Base-by-base conservation (phyloP, 1,140 invertebrate species). In the Riptortus pedestris region DNA sequence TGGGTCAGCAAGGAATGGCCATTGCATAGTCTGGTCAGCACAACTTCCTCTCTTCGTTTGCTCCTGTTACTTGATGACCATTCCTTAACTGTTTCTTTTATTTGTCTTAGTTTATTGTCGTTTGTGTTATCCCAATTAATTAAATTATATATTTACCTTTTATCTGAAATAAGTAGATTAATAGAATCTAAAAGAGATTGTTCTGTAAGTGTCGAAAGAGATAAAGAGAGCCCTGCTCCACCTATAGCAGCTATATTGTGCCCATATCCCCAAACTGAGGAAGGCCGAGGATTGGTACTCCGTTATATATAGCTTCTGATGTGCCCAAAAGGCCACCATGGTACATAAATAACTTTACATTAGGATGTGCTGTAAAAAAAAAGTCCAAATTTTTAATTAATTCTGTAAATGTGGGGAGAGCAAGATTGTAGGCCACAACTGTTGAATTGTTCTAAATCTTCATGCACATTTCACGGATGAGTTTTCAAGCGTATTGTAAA, bases 241-340 rank as follows among this genome's bases (percentile, higher is more conserved):
- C 45, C 38, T 0, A 48, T 33, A 11, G 55, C 66, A 18, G 69
- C 62, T 29, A 72, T 65, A 66, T 79, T 79, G 51, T 67, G 66
- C 60, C 61, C 57, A 70, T 69, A 48, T 72, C 71, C 4, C 68
- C 70, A 43, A 66, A 70, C 38, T 71, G 60, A 4, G 70, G 68
- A 16, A 72, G 67, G 12, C 69, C 70, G 0, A 80, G 33, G 9
- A 80, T 68, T 3, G 79, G 78, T 2, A 77, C 74, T n/a, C 74
- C 77, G 64, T 74, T 70, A 62, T 75, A 74, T 2, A 76, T 70
- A 0, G 75, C 74, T 67, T 80, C 79, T 29, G 71, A 73, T 12
- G 70, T 69, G n/a, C 78, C 76, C 22, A 78, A 71, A 18, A 75
- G 70, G 2, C 79, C 79, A 64, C 78, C 78, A 65, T 80, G 79